These are phyloP conservation scores for Cercopithecus mona DNA, from an alignment of 2,113 vertebrate genomes.

Conservation along the genomic window DNA sequence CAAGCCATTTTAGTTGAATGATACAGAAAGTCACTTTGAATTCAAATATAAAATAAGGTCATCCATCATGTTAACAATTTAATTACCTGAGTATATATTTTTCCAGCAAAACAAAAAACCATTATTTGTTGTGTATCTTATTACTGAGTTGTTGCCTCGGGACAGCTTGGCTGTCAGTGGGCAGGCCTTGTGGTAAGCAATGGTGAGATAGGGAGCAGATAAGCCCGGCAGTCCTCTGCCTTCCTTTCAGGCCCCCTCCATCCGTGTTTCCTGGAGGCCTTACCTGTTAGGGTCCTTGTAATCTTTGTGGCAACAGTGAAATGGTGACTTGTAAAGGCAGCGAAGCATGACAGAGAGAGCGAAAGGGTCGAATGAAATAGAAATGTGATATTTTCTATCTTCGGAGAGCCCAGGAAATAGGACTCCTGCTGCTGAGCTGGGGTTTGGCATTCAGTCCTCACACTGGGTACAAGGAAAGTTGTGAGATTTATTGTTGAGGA, in stretches of 20 bases:
- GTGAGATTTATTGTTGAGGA: slow-evolving; percentile 75
- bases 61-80: slow-evolving; percentile 98
- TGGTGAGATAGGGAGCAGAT: slow-evolving; percentile 84
- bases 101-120: slow-evolving; percentile 81
- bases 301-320: slow-evolving; percentile 84
- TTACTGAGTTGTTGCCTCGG: slow-evolving; percentile 90
- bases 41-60: slow-evolving; percentile 91
- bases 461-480: neutral
- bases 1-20: slow-evolving; percentile 77
- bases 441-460: slow-evolving; percentile 27
- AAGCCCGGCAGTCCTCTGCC: slow-evolving; percentile 81
- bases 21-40: slow-evolving; percentile 86
- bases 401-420: slow-evolving; percentile 85
- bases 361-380: slow-evolving; percentile 86
- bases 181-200: slow-evolving; percentile 83
- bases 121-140: slow-evolving; percentile 93
- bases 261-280: slow-evolving; percentile 83
- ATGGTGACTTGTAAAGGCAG: slow-evolving; percentile 87
- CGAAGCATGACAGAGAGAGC: slow-evolving; percentile 84
- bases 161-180: slow-evolving; percentile 84
- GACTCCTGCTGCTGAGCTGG: slow-evolving; percentile 76
- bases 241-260: slow-evolving; percentile 62
- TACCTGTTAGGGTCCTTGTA: slow-evolving; percentile 86
- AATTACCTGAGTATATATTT: slow-evolving; percentile 95
- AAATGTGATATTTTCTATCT: slow-evolving; percentile 91